phyloP scores from a whole-genome alignment of 1,140 invertebrate genomes.

The Magallana gigas region DNA sequence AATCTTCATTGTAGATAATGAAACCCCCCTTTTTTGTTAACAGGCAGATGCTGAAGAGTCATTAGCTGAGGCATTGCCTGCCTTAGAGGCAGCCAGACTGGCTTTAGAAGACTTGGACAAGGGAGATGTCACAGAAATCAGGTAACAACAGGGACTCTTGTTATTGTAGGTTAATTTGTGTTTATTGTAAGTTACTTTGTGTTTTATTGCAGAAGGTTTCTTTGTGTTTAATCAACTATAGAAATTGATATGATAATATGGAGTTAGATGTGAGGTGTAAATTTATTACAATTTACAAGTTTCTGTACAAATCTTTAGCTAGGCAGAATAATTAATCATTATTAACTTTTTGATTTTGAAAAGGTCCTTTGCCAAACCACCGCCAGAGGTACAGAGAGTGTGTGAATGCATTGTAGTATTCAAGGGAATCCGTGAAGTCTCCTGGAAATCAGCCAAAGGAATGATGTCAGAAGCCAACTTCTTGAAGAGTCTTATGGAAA shows the following conservation, averaged over 20 bases:
- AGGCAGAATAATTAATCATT: not conserved
- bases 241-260: too few species aligned
- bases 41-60: slow-evolving; percentile 87
- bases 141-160: slow-evolving; percentile 76
- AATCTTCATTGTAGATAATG: not conserved
- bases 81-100: slow-evolving; percentile 87
- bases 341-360: slow-evolving; percentile 22
- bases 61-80: slow-evolving; percentile 89
- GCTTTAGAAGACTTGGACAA: slow-evolving; percentile 91
- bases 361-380: slow-evolving; percentile 91
- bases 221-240: too few species aligned
- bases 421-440: slow-evolving; percentile 89
- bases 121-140: slow-evolving; percentile 93
- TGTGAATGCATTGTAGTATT: slow-evolving; percentile 93
- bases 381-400: slow-evolving; percentile 90
- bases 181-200: too few species aligned
- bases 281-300: not conserved
- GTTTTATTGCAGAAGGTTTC: too few species aligned
- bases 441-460: slow-evolving; percentile 92
- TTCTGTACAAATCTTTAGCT: not conserved
- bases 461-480: slow-evolving; percentile 95
- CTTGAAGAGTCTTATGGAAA: slow-evolving; percentile 87
- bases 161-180: too few species aligned
- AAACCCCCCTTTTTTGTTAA: not conserved
- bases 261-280: not conserved